Evolutionary conservation across 2,797 vertebrate genomes (phyloP), one percentile per base, ranked within the genome.

Genomic region (Takifugu ocellatus): DNA sequence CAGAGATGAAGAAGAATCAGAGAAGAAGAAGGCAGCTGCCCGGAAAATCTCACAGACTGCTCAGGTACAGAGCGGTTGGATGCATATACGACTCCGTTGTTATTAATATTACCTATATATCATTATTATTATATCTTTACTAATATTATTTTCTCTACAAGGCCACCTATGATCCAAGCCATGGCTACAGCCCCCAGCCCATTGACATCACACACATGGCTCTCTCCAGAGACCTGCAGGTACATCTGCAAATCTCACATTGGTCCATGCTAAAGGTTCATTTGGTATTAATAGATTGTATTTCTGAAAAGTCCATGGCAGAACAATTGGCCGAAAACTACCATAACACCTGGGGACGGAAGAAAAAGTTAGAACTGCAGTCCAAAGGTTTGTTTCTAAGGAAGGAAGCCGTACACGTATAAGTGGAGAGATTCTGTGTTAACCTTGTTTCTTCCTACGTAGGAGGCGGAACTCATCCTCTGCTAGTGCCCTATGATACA

Each of bases 311-410:
- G 96, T 94, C 94, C 51, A 98, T 98, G 96, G 94, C 94, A 0
- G 96, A 98, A 64, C 96, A 98, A 75, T 74, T 98, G 75, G 96
- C 96, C 0, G 96, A 98, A 84, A 98, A 98, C 75, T 98, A 98
- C 66, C 96, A 98, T 61, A 98, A 98, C 84, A 98, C 96, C 1
- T 97, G 96, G 96, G 96, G 95, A 0, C 89, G 95, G n/a, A 98
- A 98, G 89, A 98, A 98, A 77, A 98, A 98, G 69, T 74, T 92
- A 68, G 96, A 98, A 53, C 86, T 98, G 59, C 94, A 97, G 70
- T 63, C 92, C 25, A 98, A 98, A 86, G 96, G 96, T 95, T 55
- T 76, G 3, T 45, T 31, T 9, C n/a, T 17, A 24, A 25, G 2
- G 1, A 16, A 27, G 9, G 25, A 50, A 42, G 3, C 10, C 46